These are phyloP conservation scores for Macrochelys suwanniensis DNA, from an alignment of 2,797 vertebrate genomes.

Conservation along the genomic window DNA sequence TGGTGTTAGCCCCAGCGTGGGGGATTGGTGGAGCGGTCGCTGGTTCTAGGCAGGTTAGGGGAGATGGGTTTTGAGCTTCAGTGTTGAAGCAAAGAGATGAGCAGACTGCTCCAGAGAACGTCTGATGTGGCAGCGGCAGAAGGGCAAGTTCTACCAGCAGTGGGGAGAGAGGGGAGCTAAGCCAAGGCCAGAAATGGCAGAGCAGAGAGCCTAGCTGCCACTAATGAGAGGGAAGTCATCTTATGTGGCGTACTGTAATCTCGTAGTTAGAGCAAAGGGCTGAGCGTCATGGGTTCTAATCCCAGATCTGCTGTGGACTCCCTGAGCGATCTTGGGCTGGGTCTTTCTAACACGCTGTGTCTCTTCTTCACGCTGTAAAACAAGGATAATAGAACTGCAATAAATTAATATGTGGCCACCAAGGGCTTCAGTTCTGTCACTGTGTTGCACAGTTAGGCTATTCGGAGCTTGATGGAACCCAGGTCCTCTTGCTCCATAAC, in stretches of 20 bases:
- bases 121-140: rapidly evolving
- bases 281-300: not conserved
- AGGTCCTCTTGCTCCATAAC: not conserved
- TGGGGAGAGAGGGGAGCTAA: not conserved
- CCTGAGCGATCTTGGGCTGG: not conserved
- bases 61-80: not conserved
- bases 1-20: rapidly evolving
- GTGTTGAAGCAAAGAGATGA: not conserved
- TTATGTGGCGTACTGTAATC: not conserved
- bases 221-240: not conserved
- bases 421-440: not conserved
- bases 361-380: not conserved
- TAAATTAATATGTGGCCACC: not conserved
- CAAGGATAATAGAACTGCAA: not conserved
- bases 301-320: not conserved
- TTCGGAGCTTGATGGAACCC: not conserved
- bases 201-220: not conserved
- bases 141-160: not conserved
- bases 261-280: not conserved
- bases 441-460: not conserved
- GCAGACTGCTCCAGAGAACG: not conserved
- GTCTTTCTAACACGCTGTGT: not conserved
- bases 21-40: rapidly evolving
- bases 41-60: not conserved
- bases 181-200: not conserved